Conservation (phyloP, 2,113 vertebrate genomes). For the Leiothrix lutea region DNA sequence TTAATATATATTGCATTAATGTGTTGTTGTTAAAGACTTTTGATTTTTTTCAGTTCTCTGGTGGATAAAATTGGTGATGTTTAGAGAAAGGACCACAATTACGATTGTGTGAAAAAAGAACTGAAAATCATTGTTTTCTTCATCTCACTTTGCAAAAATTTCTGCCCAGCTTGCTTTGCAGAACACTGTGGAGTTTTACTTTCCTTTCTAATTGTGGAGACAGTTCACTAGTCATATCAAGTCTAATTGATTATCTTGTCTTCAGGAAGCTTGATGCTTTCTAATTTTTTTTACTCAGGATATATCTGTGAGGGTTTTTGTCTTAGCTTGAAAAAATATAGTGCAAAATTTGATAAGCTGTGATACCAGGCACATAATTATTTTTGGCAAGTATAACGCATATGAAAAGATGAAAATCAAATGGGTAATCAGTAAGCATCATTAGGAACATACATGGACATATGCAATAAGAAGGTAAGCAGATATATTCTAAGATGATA, state of each 20-base stretch:
- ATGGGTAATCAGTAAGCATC: conserved; percentile 37
- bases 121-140: not conserved
- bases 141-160: not conserved
- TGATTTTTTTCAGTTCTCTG: not conserved
- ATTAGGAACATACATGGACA: conserved; percentile 23
- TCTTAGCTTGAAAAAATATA: not conserved
- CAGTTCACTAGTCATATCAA: not conserved
- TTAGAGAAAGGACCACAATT: not conserved
- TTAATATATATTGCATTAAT: not conserved
- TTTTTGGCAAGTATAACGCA: not conserved
- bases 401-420: not conserved
- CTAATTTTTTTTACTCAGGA: not conserved
- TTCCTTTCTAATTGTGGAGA: not conserved
- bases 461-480: conserved; percentile 50
- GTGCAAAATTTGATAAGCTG: not conserved
- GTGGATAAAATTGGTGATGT: not conserved
- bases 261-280: not conserved
- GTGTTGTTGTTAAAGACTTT: not conserved
- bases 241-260: not conserved
- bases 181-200: not conserved
- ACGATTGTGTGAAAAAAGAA: not conserved
- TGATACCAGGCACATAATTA: not conserved
- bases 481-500: conserved; percentile 34
- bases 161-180: not conserved
- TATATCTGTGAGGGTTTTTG: not conserved